Evolutionary conservation across 2,888 invertebrate species (phyloP).

Genomic region (Lasiommata megera): DNA sequence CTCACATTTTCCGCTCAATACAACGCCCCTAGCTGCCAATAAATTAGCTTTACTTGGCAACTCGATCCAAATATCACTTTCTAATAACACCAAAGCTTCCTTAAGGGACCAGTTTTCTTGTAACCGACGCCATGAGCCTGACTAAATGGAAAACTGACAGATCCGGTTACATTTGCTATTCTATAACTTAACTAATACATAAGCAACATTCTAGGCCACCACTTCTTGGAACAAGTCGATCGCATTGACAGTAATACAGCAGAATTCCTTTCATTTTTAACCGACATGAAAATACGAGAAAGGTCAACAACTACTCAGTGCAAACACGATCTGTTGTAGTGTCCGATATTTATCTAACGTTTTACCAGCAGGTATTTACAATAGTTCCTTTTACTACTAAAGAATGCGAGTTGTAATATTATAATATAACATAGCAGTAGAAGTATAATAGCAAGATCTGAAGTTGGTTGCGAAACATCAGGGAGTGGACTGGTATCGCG

Average conservation of each 20-base stretch:
- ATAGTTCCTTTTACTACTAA: too few relatives aligned
- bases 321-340: not conserved
- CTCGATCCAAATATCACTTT: conserved; percentile 15
- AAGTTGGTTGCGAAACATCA: too few relatives aligned
- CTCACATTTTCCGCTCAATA: not conserved
- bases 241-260: conserved; percentile 30
- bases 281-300: conserved; percentile 1
- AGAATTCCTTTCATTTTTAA: conserved; percentile 34
- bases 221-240: conserved; percentile 22
- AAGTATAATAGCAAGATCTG: too few relatives aligned
- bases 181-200: conserved; percentile 19
- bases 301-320: not conserved
- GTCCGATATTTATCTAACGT: too few relatives aligned
- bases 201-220: conserved; percentile 30
- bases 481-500: too few relatives aligned
- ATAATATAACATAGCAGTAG: too few relatives aligned
- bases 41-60: conserved; percentile 10
- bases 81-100: conserved; percentile 20
- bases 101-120: conserved; percentile 25
- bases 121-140: not conserved
- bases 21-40: not conserved
- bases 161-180: conserved; percentile 20
- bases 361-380: too few relatives aligned
- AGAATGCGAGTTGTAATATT: too few relatives aligned
- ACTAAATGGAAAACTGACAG: conserved; percentile 7